Evolutionary conservation across 1,140 invertebrate genomes (phyloP).

Genomic region (Scaptomyza graminum): DNA sequence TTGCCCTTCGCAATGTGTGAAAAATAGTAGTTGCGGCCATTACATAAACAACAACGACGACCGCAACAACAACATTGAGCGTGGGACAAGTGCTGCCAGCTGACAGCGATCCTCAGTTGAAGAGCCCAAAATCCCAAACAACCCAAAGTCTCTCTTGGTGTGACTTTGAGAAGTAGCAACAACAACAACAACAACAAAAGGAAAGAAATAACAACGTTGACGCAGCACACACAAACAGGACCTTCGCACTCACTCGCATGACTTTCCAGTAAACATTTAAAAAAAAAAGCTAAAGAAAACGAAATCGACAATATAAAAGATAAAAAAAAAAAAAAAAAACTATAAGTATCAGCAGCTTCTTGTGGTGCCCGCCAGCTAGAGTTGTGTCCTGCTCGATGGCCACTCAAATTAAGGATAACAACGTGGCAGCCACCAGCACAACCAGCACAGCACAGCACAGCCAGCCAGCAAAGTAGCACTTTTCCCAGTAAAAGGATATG

Average conservation of each 20-base stretch:
- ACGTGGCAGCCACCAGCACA: conserved; percentile 47
- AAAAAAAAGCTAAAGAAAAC: conserved; percentile 34
- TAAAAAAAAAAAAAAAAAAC: conserved; percentile 8
- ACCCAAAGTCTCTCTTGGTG: not conserved
- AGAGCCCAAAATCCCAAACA: conserved; percentile 27
- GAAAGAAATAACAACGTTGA: conserved; percentile 19
- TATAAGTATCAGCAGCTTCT: conserved; percentile 5
- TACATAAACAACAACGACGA: conserved; percentile 54
- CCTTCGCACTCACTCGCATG: conserved; percentile 31
- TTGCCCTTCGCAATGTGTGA: conserved; percentile 57
- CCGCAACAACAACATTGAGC: conserved; percentile 6
- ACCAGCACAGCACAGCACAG: conserved; percentile 17
- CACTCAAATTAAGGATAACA: conserved; percentile 81
- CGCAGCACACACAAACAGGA: conserved; percentile 44
- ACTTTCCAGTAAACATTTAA: conserved; percentile 75
- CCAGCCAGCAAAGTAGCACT: conserved; percentile 66
- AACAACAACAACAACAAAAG: not conserved
- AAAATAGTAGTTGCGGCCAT: conserved; percentile 52
- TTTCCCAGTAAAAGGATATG: conserved; percentile 61
- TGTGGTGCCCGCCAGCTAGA: conserved; percentile 23
- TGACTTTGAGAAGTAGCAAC: conserved; percentile 9
- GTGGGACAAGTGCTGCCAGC: conserved; percentile 35
- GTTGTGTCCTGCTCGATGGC: conserved; percentile 61
- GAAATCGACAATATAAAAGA: not conserved
- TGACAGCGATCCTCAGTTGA: conserved; percentile 59